A percentile compares a stretch with the other conserved stretches of the same genome.
Evolutionary conservation across 2,113 vertebrate genomes (phyloP).

Genomic region (Myotis lucifugus): DNA sequence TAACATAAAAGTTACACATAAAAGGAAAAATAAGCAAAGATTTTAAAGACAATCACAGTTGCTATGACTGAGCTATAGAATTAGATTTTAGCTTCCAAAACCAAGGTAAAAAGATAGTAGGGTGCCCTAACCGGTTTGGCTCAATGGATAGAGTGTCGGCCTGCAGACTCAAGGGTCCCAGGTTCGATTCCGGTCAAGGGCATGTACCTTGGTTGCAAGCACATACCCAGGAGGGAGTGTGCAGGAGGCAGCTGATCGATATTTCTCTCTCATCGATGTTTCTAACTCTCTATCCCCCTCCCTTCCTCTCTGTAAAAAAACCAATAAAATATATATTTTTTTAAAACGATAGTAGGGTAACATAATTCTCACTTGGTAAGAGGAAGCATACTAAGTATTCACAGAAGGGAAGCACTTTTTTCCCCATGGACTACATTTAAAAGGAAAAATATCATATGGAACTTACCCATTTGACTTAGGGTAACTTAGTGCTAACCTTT

Average conservation of each 20-base stretch:
- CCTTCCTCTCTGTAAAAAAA: too few species aligned
- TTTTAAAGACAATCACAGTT: neutral
- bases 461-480: neutral
- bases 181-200: too few species aligned
- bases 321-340: too few species aligned
- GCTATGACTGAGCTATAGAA: neutral
- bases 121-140: neutral
- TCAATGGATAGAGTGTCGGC: too few species aligned
- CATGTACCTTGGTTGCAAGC: too few species aligned
- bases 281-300: too few species aligned
- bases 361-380: neutral
- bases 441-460: neutral
- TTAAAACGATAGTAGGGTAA: neutral
- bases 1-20: neutral
- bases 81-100: neutral
- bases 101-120: neutral
- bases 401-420: neutral
- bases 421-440: neutral
- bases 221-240: too few species aligned
- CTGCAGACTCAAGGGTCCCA: too few species aligned
- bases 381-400: neutral
- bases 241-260: too few species aligned
- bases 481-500: neutral
- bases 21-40: slow-evolving; percentile 5
- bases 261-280: too few species aligned